phyloP scores from a whole-genome alignment of 2,888 invertebrate species.

The Pristionchus maxplancki region DNA sequence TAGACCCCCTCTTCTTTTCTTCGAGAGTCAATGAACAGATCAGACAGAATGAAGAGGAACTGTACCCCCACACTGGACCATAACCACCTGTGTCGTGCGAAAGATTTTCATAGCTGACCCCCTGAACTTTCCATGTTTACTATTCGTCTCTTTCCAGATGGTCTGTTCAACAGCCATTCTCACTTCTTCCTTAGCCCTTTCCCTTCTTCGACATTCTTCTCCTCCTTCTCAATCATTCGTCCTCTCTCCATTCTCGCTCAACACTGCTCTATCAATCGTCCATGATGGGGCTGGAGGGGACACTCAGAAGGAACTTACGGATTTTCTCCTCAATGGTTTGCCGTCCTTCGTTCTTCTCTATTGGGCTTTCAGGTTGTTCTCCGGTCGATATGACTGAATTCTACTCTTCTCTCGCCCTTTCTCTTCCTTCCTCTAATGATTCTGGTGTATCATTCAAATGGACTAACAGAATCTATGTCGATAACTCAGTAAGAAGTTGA shows the following conservation, averaged over 20 bases:
- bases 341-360: background rate
- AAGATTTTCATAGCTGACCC: too few relatives aligned
- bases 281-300: conserved; percentile 21
- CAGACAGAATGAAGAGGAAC: too few relatives aligned
- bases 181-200: background rate
- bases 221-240: conserved; percentile 29
- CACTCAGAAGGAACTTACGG: conserved; percentile 21
- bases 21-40: too few relatives aligned
- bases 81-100: too few relatives aligned
- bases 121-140: too few relatives aligned
- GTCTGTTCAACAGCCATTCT: background rate
- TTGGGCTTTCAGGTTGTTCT: background rate
- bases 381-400: background rate
- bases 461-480: background rate
- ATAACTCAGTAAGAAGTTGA: background rate
- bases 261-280: background rate
- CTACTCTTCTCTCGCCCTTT: background rate
- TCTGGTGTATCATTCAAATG: conserved; percentile 6
- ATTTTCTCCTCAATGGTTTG: conserved; percentile 1
- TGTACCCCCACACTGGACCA: too few relatives aligned
- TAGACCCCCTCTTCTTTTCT: background rate
- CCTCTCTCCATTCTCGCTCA: conserved; percentile 19
- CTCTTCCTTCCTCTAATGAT: background rate
- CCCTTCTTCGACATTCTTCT: conserved; percentile 34
- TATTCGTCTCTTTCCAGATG: background rate